phyloP scores from a whole-genome alignment of 2,888 invertebrate species.

The Pimpla rufipes region DNA sequence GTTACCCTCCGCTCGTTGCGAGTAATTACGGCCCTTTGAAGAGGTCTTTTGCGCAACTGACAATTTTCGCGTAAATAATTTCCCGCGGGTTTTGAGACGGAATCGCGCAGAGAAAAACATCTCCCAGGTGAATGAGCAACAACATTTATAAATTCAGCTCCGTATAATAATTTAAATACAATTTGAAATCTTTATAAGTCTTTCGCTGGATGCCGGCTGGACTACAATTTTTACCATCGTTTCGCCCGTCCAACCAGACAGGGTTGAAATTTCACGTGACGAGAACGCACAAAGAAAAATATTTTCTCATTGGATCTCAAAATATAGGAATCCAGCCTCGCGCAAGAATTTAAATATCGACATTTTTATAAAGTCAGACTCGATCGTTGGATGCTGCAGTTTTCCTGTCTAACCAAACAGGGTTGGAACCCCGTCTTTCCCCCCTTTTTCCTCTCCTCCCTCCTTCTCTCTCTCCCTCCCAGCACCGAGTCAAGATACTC shows the following conservation, averaged over 20 bases:
- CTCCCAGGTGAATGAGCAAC: neutral
- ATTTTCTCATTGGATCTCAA: too few species aligned
- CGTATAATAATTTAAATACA: too few species aligned
- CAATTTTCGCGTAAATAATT: slow-evolving; percentile 1
- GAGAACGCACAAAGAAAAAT: too few species aligned
- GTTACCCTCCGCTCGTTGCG: slow-evolving; percentile 3
- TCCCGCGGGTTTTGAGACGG: neutral
- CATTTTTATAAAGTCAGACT: too few species aligned
- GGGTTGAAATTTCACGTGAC: too few species aligned
- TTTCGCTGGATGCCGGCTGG: neutral
- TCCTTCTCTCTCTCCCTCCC: slow-evolving; percentile 34
- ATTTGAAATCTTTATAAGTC: too few species aligned
- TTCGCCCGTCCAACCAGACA: too few species aligned
- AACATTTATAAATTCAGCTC: too few species aligned
- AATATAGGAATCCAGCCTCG: too few species aligned
- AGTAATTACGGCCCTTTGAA: neutral
- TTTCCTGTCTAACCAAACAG: neutral
- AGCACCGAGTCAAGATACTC: slow-evolving; percentile 13
- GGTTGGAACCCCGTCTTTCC: slow-evolving; percentile 28
- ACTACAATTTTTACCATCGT: slow-evolving; percentile 7
- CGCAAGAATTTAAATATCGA: too few species aligned
- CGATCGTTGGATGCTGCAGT: neutral
- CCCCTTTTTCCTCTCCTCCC: slow-evolving; percentile 2
- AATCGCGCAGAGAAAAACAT: neutral
- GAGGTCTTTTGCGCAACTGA: neutral